Conservation (phyloP, 2,113 vertebrate genomes). For the Rana temporaria region DNA sequence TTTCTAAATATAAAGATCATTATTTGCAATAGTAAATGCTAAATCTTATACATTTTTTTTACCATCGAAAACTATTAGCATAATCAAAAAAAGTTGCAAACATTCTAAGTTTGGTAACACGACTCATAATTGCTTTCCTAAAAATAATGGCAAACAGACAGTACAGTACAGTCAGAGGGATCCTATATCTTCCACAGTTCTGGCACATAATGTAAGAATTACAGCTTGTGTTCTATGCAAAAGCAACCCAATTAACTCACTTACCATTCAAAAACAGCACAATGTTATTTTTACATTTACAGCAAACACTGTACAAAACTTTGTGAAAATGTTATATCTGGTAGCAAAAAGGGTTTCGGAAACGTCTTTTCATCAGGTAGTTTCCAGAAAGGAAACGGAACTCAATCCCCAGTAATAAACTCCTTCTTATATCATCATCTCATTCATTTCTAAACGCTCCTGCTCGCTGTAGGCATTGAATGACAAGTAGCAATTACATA, state of each 20-base stretch:
- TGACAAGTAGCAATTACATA: not conserved
- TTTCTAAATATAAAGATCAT: no score
- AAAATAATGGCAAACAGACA: conserved; percentile 42
- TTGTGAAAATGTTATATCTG: not conserved
- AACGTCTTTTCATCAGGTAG: not conserved
- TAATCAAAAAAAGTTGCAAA: no score
- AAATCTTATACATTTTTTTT: no score
- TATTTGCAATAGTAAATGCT: no score
- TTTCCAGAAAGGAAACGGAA: conserved; percentile 27
- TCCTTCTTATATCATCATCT: not conserved
- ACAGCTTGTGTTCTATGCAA: not conserved
- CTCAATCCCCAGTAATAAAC: not conserved
- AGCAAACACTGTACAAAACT: not conserved
- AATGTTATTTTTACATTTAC: not conserved
- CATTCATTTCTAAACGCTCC: not conserved
- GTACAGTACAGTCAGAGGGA: not conserved
- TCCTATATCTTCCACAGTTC: not conserved
- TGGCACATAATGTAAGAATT: conserved; percentile 27
- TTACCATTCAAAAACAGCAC: not conserved
- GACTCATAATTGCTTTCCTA: not conserved
- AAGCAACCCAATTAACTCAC: not conserved
- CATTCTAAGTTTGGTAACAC: conserved; percentile 2
- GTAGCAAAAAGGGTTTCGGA: not conserved
- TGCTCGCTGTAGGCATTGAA: not conserved
- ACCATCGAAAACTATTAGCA: no score